Conservation (phyloP, 1,140 invertebrate genomes). For the Helicoverpa zea region DNA sequence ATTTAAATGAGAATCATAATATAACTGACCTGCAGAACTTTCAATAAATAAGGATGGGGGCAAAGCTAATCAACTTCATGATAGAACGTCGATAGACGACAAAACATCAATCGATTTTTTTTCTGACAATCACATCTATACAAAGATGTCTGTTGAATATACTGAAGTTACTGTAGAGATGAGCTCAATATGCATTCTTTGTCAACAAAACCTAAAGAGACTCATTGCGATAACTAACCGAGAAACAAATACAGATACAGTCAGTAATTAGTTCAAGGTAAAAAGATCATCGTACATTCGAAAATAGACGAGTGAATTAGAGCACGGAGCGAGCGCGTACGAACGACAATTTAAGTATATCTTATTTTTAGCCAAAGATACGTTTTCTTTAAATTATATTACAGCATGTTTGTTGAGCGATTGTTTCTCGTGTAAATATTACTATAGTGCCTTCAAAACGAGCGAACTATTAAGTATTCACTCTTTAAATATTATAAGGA, state of each 20-base stretch:
- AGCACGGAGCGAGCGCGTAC: not conserved
- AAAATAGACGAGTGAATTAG: not conserved
- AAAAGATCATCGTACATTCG: not conserved
- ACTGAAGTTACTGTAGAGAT: no score
- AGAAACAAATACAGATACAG: not conserved
- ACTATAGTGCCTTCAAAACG: constrained; percentile 50
- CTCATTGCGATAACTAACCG: no score
- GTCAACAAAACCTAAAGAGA: no score
- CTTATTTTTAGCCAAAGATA: constrained; percentile 51
- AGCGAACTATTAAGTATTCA: constrained; percentile 51
- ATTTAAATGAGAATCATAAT: no score
- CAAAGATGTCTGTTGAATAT: no score
- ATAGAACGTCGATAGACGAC: no score
- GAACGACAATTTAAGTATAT: constrained; percentile 29
- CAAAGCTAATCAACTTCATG: no score
- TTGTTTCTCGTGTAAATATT: constrained; percentile 52
- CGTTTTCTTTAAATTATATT: constrained; percentile 35
- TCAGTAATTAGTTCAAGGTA: constrained; percentile 13
- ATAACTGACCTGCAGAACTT: no score
- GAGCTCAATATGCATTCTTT: no score
- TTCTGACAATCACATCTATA: no score
- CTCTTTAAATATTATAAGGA: constrained; percentile 48
- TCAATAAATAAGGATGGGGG: no score
- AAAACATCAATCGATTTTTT: no score
- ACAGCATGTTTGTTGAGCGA: constrained; percentile 45